Evolutionary conservation across 2,797 vertebrate genomes (phyloP).

Genomic region (Enteromius radiatus): DNA sequence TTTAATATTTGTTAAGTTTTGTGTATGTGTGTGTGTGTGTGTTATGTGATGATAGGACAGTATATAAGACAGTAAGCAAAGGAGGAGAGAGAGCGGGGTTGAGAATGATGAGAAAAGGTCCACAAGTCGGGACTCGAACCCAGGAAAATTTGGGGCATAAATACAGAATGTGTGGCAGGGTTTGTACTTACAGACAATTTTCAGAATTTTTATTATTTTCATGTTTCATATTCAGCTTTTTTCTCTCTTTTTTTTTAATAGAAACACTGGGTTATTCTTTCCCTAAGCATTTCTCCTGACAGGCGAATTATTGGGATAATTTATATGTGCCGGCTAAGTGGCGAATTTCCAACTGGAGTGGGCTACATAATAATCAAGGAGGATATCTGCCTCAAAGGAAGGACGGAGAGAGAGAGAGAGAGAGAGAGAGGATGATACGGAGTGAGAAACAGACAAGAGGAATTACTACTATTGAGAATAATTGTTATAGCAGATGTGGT

Average conservation of each 20-base stretch:
- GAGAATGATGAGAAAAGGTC: too few species aligned
- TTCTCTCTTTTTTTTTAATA: constrained; percentile 31
- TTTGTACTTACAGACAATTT: neutral
- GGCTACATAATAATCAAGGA: constrained; percentile 75
- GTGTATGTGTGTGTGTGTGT: too few species aligned
- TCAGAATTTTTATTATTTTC: neutral
- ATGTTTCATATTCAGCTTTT: neutral
- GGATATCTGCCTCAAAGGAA: constrained; percentile 36
- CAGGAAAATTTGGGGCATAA: too few species aligned
- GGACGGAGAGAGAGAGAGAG: neutral
- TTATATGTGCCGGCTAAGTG: constrained; percentile 71
- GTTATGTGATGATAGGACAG: too few species aligned
- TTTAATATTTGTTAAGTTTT: too few species aligned
- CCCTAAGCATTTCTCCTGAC: constrained; percentile 73
- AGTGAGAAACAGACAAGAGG: constrained; percentile 28
- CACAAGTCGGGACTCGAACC: too few species aligned
- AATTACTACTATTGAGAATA: constrained; percentile 60
- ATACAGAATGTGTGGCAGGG: neutral
- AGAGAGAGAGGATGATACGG: constrained; percentile 13
- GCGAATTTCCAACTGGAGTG: constrained; percentile 70
- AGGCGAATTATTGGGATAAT: constrained; percentile 77
- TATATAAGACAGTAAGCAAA: too few species aligned
- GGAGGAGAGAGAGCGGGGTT: too few species aligned
- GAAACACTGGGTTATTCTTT: constrained; percentile 63
- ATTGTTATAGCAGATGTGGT: constrained; percentile 51